These are phyloP conservation scores for Gavialis gangeticus DNA, from an alignment of 2,113 vertebrate genomes.

Conservation along the genomic window DNA sequence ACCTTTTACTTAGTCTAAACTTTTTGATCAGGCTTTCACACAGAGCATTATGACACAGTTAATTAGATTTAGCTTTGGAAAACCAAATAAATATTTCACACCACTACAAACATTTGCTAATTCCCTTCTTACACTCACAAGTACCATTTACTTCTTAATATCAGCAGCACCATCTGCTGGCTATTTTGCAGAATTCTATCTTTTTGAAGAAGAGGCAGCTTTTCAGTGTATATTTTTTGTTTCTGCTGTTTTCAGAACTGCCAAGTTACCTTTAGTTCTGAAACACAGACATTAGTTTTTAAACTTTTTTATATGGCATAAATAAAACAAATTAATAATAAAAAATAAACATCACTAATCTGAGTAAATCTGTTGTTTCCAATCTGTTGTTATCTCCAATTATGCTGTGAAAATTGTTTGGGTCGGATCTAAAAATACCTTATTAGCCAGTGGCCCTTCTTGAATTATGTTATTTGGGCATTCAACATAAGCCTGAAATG, in stretches of 20 bases:
- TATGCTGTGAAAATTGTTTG: background rate
- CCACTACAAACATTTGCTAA: rapidly evolving
- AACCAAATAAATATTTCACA: background rate
- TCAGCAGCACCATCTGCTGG: conserved; percentile 52
- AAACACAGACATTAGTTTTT: background rate
- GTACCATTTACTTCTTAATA: background rate
- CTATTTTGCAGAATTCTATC: background rate
- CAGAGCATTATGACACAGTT: background rate
- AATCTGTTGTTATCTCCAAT: background rate
- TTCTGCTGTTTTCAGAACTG: background rate
- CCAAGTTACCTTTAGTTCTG: background rate
- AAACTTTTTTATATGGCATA: too few species aligned
- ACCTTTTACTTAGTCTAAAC: background rate
- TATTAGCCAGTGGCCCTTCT: background rate
- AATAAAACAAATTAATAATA: too few species aligned
- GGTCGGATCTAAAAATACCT: background rate
- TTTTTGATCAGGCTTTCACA: background rate
- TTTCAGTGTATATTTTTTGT: rapidly evolving
- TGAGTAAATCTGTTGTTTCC: background rate
- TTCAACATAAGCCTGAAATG: background rate
- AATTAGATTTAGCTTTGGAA: background rate
- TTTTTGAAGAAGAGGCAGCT: background rate
- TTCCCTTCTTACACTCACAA: background rate
- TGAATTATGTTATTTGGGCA: background rate
- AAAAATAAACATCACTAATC: background rate